These are phyloP conservation scores for Julus scandinavius DNA, from an alignment of 2,888 invertebrate genomes.

Conservation along the genomic window DNA sequence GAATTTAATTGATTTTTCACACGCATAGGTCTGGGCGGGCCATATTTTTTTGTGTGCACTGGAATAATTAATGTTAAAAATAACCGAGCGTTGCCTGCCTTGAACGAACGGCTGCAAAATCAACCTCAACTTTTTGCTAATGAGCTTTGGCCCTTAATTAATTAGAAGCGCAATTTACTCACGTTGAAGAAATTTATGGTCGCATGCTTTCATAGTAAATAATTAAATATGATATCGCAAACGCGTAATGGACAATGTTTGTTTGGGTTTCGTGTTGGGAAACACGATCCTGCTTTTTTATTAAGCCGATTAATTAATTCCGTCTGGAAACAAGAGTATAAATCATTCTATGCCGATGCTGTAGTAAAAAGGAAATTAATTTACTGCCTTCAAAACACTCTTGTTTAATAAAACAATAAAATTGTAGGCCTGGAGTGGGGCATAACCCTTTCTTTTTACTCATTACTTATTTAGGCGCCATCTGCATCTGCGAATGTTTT, in stretches of 20 bases:
- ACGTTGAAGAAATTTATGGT: background rate
- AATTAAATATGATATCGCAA: background rate
- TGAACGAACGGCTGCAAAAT: background rate
- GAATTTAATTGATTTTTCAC: background rate
- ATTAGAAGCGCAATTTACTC: background rate
- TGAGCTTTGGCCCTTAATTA: background rate
- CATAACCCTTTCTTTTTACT: background rate
- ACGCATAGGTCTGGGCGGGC: background rate
- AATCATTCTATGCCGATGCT: background rate
- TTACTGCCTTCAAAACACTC: background rate
- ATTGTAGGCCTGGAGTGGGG: background rate
- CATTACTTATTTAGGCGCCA: too few species aligned
- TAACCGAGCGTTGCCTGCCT: background rate
- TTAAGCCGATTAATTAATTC: background rate
- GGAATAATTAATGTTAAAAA: background rate
- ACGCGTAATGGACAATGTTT: background rate
- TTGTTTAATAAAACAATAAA: conserved; percentile 4
- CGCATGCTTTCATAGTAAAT: background rate
- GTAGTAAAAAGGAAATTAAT: conserved; percentile 8
- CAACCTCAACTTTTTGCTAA: background rate
- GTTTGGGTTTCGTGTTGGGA: background rate
- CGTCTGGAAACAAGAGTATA: background rate
- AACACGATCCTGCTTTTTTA: background rate
- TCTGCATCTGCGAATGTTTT: background rate
- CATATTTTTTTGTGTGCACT: background rate